Evolutionary conservation across 2,113 vertebrate genomes (phyloP).

Genomic region (Bothrops jararaca): DNA sequence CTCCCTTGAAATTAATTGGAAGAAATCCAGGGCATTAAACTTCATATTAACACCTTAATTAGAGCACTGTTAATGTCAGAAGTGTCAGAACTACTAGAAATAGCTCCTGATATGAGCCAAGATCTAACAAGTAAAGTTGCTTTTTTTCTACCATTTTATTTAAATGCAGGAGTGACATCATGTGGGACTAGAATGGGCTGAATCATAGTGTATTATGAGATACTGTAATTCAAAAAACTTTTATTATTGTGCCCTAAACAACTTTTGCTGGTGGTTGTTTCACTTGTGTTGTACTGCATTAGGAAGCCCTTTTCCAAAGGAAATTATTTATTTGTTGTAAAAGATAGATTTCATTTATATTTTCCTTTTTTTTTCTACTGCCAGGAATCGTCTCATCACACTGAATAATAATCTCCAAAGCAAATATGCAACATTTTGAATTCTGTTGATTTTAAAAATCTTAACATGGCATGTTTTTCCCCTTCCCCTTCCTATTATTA

Average conservation of each 20-base stretch:
- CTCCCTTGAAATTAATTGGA: background rate
- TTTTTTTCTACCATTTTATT: background rate
- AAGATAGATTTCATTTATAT: slow-evolving; percentile 24
- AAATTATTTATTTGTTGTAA: background rate
- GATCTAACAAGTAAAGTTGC: background rate
- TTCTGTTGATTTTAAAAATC: background rate
- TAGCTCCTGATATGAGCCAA: background rate
- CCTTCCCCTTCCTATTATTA: background rate
- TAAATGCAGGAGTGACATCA: background rate
- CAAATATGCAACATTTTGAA: background rate
- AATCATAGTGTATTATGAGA: background rate
- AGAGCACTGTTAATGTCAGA: background rate
- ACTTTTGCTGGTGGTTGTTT: background rate
- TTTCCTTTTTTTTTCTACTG: slow-evolving; percentile 24
- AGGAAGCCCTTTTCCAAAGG: background rate
- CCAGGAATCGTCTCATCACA: background rate
- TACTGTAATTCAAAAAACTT: background rate
- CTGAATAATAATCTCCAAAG: background rate
- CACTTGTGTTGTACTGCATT: slow-evolving; percentile 1
- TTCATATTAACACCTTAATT: slow-evolving; percentile 6
- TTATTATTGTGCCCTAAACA: background rate
- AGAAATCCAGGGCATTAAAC: background rate
- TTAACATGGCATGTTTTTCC: background rate
- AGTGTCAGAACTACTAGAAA: background rate
- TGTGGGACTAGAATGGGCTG: background rate